A percentile compares a stretch with the other conserved stretches of the same genome.
phyloP scores from a whole-genome alignment of 2,888 invertebrate species.

The Anthophora plumipes region DNA sequence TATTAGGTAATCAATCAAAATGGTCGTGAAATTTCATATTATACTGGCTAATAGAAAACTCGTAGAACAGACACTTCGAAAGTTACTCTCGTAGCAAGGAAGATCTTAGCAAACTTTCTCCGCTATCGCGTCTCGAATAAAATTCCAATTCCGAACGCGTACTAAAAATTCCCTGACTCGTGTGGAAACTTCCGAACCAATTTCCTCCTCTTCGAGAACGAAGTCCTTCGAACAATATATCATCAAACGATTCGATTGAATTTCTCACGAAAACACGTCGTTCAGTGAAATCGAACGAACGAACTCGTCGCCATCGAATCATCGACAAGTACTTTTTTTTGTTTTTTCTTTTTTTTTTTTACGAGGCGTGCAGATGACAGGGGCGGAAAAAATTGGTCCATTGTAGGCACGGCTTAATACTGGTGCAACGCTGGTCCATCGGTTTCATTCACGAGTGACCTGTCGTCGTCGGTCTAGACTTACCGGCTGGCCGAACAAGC shows the following conservation, averaged over 20 bases:
- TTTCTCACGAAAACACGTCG: not conserved
- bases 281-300: not conserved
- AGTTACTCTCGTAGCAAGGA: too few species aligned
- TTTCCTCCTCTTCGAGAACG: not conserved
- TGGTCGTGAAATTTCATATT: too few species aligned
- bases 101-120: not conserved
- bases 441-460: constrained; percentile 57
- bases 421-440: constrained; percentile 44
- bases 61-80: too few species aligned
- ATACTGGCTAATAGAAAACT: too few species aligned
- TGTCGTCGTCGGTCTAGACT: constrained; percentile 62
- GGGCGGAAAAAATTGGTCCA: constrained; percentile 38
- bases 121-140: not conserved
- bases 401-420: constrained; percentile 45
- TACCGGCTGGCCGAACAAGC: constrained; percentile 58
- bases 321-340: not conserved
- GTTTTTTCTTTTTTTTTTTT: not conserved
- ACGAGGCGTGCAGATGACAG: constrained; percentile 31
- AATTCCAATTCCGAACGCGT: not conserved
- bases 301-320: not conserved
- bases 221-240: not conserved
- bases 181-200: not conserved
- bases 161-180: not conserved
- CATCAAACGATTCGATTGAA: not conserved
- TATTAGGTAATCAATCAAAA: too few species aligned